Evolutionary conservation across 2,113 vertebrate genomes (phyloP).

Genomic region (Circaetus cinerascens): DNA sequence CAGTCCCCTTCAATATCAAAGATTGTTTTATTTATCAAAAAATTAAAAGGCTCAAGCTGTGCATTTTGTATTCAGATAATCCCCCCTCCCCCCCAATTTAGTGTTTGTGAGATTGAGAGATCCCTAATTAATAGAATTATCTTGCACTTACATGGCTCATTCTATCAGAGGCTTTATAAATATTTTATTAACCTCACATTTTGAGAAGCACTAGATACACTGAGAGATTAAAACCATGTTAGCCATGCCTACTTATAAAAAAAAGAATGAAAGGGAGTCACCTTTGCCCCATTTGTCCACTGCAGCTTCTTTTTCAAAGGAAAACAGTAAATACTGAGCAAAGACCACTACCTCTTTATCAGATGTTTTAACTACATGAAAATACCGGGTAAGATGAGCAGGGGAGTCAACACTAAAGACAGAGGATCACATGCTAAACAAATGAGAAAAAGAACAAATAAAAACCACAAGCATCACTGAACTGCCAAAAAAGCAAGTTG

Average conservation of each 20-base stretch:
- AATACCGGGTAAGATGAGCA: background rate
- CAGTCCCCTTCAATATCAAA: constrained; percentile 14
- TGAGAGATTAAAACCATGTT: background rate
- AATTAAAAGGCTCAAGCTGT: constrained; percentile 48
- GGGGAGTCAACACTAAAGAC: background rate
- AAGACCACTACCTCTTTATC: background rate
- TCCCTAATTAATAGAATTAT: constrained; percentile 58
- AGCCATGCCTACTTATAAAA: background rate
- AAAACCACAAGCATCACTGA: background rate
- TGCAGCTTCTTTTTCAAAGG: background rate
- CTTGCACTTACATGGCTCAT: constrained; percentile 45
- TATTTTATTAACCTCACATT: constrained; percentile 53
- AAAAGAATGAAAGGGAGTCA: background rate
- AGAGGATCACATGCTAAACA: background rate
- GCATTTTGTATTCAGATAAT: constrained; percentile 38
- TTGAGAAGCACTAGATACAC: background rate
- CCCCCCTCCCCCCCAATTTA: background rate
- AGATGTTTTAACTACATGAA: background rate
- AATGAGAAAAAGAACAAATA: background rate
- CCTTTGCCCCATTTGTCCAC: background rate
- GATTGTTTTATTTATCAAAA: constrained; percentile 47
- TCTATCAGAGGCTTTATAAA: constrained; percentile 26
- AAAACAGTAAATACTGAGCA: background rate
- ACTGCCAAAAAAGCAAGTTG: background rate
- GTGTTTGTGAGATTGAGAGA: constrained; percentile 36